A percentile compares a stretch with the other conserved stretches of the same genome.
Evolutionary conservation across 2,888 invertebrate genomes (phyloP).

Genomic region (Spisula subtruncata): DNA sequence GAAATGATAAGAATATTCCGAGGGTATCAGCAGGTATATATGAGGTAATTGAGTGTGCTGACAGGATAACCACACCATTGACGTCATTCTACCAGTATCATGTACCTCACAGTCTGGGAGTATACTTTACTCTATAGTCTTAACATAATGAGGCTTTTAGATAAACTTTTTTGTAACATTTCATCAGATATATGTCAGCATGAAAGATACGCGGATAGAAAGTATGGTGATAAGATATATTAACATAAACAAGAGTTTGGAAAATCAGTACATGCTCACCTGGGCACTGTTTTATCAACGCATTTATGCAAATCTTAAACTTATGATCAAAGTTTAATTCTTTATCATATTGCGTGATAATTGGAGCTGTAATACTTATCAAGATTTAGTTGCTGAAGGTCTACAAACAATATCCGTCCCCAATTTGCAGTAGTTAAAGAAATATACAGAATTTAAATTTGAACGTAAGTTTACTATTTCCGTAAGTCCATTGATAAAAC

Average conservation of each 20-base stretch:
- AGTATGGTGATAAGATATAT: constrained; percentile 7
- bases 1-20: background rate
- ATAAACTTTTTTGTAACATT: constrained; percentile 24
- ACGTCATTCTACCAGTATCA: constrained; percentile 4
- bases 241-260: constrained; percentile 2
- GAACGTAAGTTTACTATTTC: too few species aligned
- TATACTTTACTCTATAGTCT: background rate
- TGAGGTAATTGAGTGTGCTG: background rate
- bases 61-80: background rate
- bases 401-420: too few species aligned
- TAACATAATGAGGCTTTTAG: background rate
- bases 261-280: background rate
- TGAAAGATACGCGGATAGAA: background rate
- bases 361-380: too few species aligned
- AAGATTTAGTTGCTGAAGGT: too few species aligned
- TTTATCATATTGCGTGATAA: too few species aligned
- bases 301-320: too few species aligned
- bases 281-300: too few species aligned
- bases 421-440: too few species aligned
- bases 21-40: background rate
- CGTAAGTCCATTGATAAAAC: too few species aligned
- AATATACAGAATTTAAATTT: too few species aligned
- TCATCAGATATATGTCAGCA: constrained; percentile 15
- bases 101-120: too few species aligned
- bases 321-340: too few species aligned